Base-by-base conservation (phyloP, 2,797 vertebrate species). In the Pyrocephalus nanus region DNA sequence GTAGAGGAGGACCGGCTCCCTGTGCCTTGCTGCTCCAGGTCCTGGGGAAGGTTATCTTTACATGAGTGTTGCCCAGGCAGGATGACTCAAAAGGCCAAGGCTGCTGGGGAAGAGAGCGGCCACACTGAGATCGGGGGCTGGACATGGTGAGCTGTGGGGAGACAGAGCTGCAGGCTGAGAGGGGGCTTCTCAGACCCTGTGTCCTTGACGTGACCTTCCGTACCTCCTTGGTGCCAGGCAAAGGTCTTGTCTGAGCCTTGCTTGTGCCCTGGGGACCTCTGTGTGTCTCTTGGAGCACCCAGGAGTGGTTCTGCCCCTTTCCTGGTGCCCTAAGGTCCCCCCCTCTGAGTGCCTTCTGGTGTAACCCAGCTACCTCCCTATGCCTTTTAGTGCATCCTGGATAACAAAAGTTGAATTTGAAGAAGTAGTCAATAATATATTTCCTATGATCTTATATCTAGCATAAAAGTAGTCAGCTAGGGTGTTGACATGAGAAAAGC, bases 41-140 rank as follows among this genome's bases (percentile, higher is more conserved):
- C 23, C 10, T 15, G 26, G 26, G 3, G 15, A 16, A 17, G 22
- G 17, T 4, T 8, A 1, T 70, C 38, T 51, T 11, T 43, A 4
- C 0, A 1, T 13, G 26, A 48, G 2, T 0, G 0, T 51, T 45
- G 45, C 27, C 30, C 54, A 19, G 60, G 38, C 0, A 0, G 47
- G 27, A 10, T 0, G 9, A 11, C 42, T 77, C 65, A 15, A 23
- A 30, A 7, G 30, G 60, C 23, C 0, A 2, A 51, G 27, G 57
- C 30, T 61, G 26, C 61, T 1, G 0, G 30, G 30, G 25, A 34
- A 10, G 27, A 36, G 36, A 58, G 34, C 5, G 5, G 8, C 20
- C 12, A 2, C 4, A 16, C 16, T 29, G 25, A 57, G 32, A 38
- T 15, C 51, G 51, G 9, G 15, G 62, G 30, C 42, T 65, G 30